Evolutionary conservation across 2,888 invertebrate species (phyloP), one percentile per base, ranked within the genome.

Genomic region (Argyresthia goedartella): DNA sequence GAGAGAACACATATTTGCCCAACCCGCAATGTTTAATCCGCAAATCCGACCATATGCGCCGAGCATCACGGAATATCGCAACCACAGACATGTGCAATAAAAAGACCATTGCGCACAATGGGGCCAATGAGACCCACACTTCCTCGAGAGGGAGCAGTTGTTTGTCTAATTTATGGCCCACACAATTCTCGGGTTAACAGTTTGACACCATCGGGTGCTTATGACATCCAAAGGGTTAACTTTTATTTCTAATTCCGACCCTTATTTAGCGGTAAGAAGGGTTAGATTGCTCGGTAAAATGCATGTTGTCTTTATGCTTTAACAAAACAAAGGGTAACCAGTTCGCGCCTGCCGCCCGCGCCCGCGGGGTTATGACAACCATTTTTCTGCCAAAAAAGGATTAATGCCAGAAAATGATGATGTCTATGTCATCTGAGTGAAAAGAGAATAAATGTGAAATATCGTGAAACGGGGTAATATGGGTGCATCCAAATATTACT

Each of bases 281-380:
- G 49, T 50, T 41, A 49, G 11, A 14, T 49, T 51, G 44, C 8
- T 14, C 16, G 11, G 43, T 11, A 34, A 11, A 39, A 68, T 67
- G 64, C 66, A 72, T 73, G 80, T 80, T 81, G 79, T 77, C 74
- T 78, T 75, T 77, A 75, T 77, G 70, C 69, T 68, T 67, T 65
- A 62, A 52, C 60, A 63, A 70, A 77, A 57, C 61, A 61, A 64
- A 71, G 80, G 78, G 73, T 70, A 69, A 75, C 78, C 73, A 73
- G 77, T 72, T 72, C 74, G 70, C 76, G 75, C 77, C 75, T 64
- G 63, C 69, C 75, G 59, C 80, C 79, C 71, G 80, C 75, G 59
- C 80, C 79, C 71, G 80, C 76, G 73, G 79, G 44, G 73, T 53
- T 57, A 58, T 53, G 45, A 61, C 57, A 25, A 25, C 2, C 66